Conservation (phyloP, 30 jellyfish, hydroid and myxozoan genomes). For the Aurelia sp. region DNA sequence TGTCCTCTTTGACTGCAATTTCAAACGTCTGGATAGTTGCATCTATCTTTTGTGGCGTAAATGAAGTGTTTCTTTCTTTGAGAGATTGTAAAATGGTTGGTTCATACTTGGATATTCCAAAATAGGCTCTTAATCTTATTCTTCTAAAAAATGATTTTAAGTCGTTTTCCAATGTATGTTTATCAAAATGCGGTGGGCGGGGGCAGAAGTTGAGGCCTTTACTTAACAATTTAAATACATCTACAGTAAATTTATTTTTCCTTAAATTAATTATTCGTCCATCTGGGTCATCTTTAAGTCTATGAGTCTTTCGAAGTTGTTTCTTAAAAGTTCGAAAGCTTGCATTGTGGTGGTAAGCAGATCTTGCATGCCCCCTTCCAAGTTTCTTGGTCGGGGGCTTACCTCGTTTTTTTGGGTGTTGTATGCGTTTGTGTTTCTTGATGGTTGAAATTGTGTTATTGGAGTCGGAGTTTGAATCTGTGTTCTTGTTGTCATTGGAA, state of each 20-base stretch:
- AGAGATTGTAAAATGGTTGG: too few species aligned
- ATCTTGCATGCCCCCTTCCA: neutral
- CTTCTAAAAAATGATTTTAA: too few species aligned
- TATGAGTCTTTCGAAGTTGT: slow-evolving; percentile 40
- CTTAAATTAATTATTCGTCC: slow-evolving; percentile 34
- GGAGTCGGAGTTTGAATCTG: too few species aligned
- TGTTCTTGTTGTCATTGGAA: too few species aligned
- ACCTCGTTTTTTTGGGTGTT: too few species aligned
- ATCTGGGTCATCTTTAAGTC: slow-evolving; percentile 45
- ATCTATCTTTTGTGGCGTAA: slow-evolving; percentile 31
- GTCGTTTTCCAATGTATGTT: slow-evolving; percentile 7
- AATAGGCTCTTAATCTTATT: too few species aligned
- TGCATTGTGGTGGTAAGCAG: slow-evolving; percentile 38
- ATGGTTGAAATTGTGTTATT: too few species aligned
- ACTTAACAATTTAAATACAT: slow-evolving; percentile 13
- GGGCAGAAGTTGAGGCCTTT: slow-evolving; percentile 61
- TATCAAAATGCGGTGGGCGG: slow-evolving; percentile 35
- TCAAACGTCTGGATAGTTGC: slow-evolving; percentile 40
- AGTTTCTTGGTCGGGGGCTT: too few species aligned
- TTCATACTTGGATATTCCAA: too few species aligned
- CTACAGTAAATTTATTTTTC: slow-evolving; percentile 24
- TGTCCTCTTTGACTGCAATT: too few species aligned
- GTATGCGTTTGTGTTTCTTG: too few species aligned
- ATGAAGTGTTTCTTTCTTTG: slow-evolving; percentile 15
- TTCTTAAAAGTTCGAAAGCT: slow-evolving; percentile 28